Evolutionary conservation across 2,888 invertebrate species (phyloP).

Genomic region (Tetramorium bicarinatum): DNA sequence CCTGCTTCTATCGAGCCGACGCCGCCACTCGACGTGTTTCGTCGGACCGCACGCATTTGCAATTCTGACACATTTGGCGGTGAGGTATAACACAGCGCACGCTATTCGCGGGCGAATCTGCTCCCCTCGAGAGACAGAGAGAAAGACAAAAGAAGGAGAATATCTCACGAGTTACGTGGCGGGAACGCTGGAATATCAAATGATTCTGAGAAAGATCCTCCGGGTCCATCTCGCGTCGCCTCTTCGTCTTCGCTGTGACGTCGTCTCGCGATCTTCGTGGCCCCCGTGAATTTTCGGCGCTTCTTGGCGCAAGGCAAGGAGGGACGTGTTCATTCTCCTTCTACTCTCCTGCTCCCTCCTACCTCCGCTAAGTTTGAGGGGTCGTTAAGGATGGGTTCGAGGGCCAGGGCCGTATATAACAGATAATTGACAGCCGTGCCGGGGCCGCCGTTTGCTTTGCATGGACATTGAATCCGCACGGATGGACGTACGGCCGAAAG

Average conservation of each 20-base stretch:
- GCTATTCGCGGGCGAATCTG: constrained; percentile 41
- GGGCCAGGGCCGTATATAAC: constrained; percentile 86
- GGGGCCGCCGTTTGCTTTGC: constrained; percentile 85
- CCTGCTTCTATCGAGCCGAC: constrained; percentile 57
- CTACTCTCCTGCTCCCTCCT: background rate
- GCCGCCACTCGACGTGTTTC: constrained; percentile 57
- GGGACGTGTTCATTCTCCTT: constrained; percentile 50
- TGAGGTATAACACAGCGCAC: constrained; percentile 60
- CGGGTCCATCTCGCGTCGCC: constrained; percentile 57
- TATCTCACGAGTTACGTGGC: constrained; percentile 55
- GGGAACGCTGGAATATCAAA: constrained; percentile 77
- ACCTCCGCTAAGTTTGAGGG: constrained; percentile 80
- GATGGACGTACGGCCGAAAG: constrained; percentile 72
- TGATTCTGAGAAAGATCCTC: constrained; percentile 76
- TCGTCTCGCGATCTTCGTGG: constrained; percentile 24
- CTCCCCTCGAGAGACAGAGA: constrained; percentile 48
- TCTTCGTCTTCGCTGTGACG: constrained; percentile 57
- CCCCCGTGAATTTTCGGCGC: constrained; percentile 50
- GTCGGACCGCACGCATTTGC: constrained; percentile 73
- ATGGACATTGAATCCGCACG: constrained; percentile 85
- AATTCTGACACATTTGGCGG: constrained; percentile 80
- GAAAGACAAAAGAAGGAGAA: constrained; percentile 63
- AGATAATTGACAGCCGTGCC: constrained; percentile 86
- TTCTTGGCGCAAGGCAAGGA: constrained; percentile 70
- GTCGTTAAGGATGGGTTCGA: constrained; percentile 86